phyloP scores from a whole-genome alignment of 92 coral and sea anemone genomes.

The Pocillopora meandrina region DNA sequence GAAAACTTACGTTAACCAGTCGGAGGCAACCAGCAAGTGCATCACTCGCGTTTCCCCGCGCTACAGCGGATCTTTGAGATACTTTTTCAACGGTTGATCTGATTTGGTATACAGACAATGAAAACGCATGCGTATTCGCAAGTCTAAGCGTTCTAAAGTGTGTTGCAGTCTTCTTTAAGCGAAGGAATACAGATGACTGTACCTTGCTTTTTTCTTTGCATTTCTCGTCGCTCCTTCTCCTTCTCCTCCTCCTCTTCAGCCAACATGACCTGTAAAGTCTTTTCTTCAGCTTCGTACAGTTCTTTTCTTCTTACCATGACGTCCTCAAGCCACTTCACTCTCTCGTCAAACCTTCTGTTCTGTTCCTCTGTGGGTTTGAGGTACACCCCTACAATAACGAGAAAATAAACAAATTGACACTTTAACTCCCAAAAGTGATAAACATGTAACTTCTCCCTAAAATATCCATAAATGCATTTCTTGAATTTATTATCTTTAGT shows the following conservation, averaged over 20 bases:
- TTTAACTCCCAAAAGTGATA: background rate
- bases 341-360: slow-evolving; percentile 62
- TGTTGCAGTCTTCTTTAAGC: background rate
- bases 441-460: no score
- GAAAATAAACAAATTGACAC: background rate
- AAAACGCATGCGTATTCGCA: no score
- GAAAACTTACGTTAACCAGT: no score
- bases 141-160: background rate
- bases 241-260: slow-evolving; percentile 97
- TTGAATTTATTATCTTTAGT: no score
- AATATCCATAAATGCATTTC: no score
- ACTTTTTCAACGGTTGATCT: no score
- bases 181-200: background rate
- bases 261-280: slow-evolving; percentile 87
- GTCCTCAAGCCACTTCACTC: slow-evolving; percentile 61
- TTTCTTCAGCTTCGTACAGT: slow-evolving; percentile 85
- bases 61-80: no score
- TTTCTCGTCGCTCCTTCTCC: slow-evolving; percentile 76
- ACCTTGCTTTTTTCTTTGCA: slow-evolving; percentile 75
- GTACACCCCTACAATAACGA: slow-evolving; percentile 69
- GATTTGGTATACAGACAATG: no score
- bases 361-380: slow-evolving; percentile 72
- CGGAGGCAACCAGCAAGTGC: no score
- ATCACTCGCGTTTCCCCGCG: no score
- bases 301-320: slow-evolving; percentile 64